phyloP scores from a whole-genome alignment of 2,797 vertebrate genomes.

The Arrhamphus sclerolepis region DNA sequence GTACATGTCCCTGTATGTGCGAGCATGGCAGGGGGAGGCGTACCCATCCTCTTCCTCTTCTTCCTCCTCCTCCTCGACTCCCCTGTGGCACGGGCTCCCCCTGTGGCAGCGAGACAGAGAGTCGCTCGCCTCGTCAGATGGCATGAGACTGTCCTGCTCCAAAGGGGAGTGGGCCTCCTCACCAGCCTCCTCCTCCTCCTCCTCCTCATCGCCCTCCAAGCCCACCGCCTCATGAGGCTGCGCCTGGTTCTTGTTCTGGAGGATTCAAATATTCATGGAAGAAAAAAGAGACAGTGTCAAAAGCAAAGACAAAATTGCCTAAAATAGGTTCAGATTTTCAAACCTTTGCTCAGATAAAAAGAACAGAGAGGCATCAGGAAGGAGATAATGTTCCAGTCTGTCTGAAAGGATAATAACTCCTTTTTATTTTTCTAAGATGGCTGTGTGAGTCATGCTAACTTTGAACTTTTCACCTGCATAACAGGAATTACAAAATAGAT shows the following conservation, averaged over 20 bases:
- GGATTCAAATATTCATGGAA: slow-evolving; percentile 7
- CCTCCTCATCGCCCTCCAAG: slow-evolving; percentile 73
- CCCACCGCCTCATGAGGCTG: slow-evolving; percentile 68
- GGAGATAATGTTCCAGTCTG: slow-evolving; percentile 14
- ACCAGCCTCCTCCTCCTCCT: slow-evolving; percentile 78
- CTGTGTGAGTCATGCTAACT: not conserved
- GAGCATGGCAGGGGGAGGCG: slow-evolving; percentile 74
- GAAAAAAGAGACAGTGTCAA: slow-evolving; percentile 11
- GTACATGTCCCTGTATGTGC: slow-evolving; percentile 90
- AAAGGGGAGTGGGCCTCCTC: slow-evolving; percentile 87
- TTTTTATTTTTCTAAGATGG: not conserved
- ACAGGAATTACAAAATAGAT: not conserved
- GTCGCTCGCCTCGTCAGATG: slow-evolving; percentile 92
- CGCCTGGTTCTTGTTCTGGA: slow-evolving; percentile 86
- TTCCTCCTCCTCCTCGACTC: slow-evolving; percentile 70
- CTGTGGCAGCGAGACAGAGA: slow-evolving; percentile 86
- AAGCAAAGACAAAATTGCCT: slow-evolving; percentile 10
- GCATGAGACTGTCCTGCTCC: slow-evolving; percentile 96
- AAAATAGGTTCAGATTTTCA: slow-evolving; percentile 9
- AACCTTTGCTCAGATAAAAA: slow-evolving; percentile 14
- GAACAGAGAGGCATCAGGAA: slow-evolving; percentile 11
- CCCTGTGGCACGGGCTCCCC: slow-evolving; percentile 85
- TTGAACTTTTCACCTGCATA: not conserved
- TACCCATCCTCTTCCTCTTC: slow-evolving; percentile 76
- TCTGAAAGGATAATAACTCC: slow-evolving; percentile 6